Conservation (phyloP, 2,797 vertebrate species). For the Microctenopoma steveboyesi region DNA sequence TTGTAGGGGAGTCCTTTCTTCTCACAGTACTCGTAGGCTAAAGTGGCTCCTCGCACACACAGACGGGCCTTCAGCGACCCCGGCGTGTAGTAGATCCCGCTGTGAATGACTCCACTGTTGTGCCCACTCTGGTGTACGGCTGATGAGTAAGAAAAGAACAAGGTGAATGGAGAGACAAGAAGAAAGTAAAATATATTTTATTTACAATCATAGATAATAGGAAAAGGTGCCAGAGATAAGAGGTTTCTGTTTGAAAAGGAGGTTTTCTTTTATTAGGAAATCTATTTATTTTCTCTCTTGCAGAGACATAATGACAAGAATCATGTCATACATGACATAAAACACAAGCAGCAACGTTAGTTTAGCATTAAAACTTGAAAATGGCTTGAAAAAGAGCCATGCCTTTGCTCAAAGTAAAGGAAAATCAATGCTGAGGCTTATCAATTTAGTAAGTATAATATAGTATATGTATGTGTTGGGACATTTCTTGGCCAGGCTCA, state of each 20-base stretch:
- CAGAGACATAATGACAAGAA: background rate
- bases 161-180: background rate
- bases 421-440: background rate
- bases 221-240: background rate
- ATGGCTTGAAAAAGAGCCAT: no score
- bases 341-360: background rate
- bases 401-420: no score
- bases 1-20: constrained; percentile 92
- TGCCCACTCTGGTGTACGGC: constrained; percentile 94
- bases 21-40: constrained; percentile 94
- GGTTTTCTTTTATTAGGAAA: no score
- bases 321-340: background rate
- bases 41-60: constrained; percentile 90
- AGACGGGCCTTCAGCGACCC: constrained; percentile 95
- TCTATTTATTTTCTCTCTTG: background rate
- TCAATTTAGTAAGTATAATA: background rate
- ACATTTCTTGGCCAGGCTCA: background rate
- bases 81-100: constrained; percentile 96
- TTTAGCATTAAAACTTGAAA: background rate
- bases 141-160: constrained; percentile 51
- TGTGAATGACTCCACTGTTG: constrained; percentile 99
- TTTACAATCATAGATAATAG: background rate
- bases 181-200: background rate
- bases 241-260: background rate
- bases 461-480: background rate